Base-by-base conservation (phyloP, 1,140 invertebrate genomes). In the Leptinotarsa lineolata region DNA sequence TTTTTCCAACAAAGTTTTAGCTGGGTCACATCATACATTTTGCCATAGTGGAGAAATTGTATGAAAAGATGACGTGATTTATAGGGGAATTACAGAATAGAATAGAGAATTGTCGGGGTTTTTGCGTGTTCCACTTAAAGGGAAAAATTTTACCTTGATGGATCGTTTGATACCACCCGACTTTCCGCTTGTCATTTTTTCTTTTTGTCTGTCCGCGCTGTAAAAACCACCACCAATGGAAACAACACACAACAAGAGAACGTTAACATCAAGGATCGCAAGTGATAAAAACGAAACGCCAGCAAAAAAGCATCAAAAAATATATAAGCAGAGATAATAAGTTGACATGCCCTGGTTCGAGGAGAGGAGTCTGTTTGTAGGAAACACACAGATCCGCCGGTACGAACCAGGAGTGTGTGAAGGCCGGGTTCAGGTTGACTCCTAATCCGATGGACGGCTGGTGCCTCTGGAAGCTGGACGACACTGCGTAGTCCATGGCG, bases 351-450 rank as follows among this genome's bases (percentile, higher is more conserved):
- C 93, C 93, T 90, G 93, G 92, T 90, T 94, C 92, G 88, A 94
- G 91, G 88, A 93, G 91, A 89, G 92, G 91, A 86, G 87, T 88
- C 88, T 91, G 90, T 90, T 91, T 93, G 88, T 92, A 92, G 87
- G 91, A 90, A 86, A 92, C 91, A 91, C 92, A 94, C 85, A 94
- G 90, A 89, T 95, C 92, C 89, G 92, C 91, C 89, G 93, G 93
- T 92, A 94, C 93, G 89, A 95, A 94, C 93, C 93, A 95, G 87
- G 93, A 95, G 89, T 95, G 93, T 83, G 92, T 92, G 88, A 94
- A 95, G 81, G 88, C 85, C 58, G 87, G 86, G 80, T 88, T 89
- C 85, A 87, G 88, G 87, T 88, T 89, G 84, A 88, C 86, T 79
- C 85, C 77, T 81, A 91, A 86, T 80, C 89, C 90, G 74, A 89